Conservation (phyloP, 2,888 invertebrate species). For the Sussaba pulchella region DNA sequence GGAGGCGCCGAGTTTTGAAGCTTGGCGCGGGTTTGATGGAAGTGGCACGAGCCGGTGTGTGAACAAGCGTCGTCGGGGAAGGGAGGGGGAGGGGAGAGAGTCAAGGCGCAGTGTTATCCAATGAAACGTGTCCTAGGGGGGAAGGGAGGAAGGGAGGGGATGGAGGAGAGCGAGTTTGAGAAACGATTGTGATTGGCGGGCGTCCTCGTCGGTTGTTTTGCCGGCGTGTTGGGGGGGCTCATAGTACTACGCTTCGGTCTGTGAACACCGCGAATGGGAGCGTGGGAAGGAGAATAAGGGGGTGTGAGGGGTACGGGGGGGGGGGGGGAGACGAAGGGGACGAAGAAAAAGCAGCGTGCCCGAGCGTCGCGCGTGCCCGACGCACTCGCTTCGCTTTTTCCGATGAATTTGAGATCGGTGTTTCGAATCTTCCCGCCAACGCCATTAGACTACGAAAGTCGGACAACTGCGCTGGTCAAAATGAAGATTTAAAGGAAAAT, state of each 20-base stretch:
- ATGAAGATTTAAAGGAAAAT: no score
- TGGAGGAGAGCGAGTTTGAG: slow-evolving; percentile 45
- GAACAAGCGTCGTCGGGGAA: slow-evolving; percentile 22
- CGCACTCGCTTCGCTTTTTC: slow-evolving; percentile 33
- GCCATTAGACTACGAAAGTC: slow-evolving; percentile 26
- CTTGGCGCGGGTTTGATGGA: slow-evolving; percentile 52
- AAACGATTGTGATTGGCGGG: slow-evolving; percentile 43
- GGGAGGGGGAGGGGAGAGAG: slow-evolving; percentile 45
- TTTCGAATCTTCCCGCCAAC: slow-evolving; percentile 58
- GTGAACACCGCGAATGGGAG: slow-evolving; percentile 31
- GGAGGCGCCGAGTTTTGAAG: slow-evolving; percentile 32
- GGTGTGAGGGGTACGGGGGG: no score
- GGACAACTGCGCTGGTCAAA: no score
- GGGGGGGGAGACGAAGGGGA: no score
- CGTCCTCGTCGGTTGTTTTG: slow-evolving; percentile 36
- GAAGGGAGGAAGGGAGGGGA: slow-evolving; percentile 32
- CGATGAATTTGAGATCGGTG: slow-evolving; percentile 43
- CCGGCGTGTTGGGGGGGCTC: slow-evolving; percentile 16
- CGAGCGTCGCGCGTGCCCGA: slow-evolving; percentile 65
- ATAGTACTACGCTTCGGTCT: slow-evolving; percentile 5
- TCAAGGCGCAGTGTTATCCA: slow-evolving; percentile 47
- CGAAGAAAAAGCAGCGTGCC: slow-evolving; percentile 61
- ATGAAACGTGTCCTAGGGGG: slow-evolving; percentile 54
- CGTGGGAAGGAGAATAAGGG: no score
- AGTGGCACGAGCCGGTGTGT: not conserved